Evolutionary conservation across 2,888 invertebrate genomes (phyloP).

Genomic region (Aquatica leii): DNA sequence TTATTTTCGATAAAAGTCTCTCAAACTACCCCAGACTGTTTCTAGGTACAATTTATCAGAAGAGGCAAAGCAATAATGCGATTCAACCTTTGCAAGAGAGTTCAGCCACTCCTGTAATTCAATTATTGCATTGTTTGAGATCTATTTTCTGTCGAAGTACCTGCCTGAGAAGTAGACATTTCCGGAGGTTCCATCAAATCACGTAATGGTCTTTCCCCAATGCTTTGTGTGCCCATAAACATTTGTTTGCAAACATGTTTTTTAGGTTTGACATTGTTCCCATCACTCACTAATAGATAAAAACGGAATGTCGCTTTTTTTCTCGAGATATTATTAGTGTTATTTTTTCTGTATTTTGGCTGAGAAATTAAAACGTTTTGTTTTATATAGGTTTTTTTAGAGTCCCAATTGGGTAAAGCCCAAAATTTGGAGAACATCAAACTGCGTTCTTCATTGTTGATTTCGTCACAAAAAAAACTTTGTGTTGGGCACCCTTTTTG

Average conservation of each 20-base stretch:
- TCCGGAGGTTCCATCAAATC: neutral
- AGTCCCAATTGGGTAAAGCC: too few relatives aligned
- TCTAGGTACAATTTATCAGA: conserved; percentile 23
- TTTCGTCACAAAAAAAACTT: neutral
- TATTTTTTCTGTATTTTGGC: conserved; percentile 10
- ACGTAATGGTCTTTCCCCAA: conserved; percentile 1
- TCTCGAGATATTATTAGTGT: neutral
- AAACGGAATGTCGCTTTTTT: neutral
- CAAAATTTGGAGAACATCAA: neutral
- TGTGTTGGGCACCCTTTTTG: neutral
- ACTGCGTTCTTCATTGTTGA: neutral
- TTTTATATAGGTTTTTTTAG: too few relatives aligned
- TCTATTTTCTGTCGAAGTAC: conserved; percentile 19
- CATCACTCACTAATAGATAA: too few relatives aligned
- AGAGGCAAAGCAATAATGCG: conserved; percentile 21
- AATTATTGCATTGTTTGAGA: too few relatives aligned
- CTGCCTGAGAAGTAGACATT: too few relatives aligned
- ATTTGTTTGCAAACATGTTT: conserved; percentile 13
- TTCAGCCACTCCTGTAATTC: too few relatives aligned
- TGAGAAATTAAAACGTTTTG: too few relatives aligned
- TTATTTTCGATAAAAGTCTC: too few relatives aligned
- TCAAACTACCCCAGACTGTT: too few relatives aligned
- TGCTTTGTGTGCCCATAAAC: neutral
- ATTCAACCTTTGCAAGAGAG: too few relatives aligned
- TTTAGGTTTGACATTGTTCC: neutral